These are phyloP conservation scores for Sycophila sp. DNA, from an alignment of 1,140 invertebrate species.

Conservation along the genomic window DNA sequence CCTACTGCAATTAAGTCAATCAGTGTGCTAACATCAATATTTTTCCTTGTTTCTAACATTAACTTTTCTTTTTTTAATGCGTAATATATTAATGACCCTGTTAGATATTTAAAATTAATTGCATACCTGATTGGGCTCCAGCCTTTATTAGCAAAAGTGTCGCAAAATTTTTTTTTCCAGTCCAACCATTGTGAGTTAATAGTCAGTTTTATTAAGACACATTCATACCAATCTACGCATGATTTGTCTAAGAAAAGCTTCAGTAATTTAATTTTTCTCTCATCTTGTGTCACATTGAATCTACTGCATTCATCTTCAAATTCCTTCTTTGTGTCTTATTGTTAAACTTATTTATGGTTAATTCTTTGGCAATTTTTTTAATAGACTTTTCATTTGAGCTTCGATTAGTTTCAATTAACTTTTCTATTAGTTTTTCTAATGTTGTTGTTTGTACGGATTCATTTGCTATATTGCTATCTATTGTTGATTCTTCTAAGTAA, in stretches of 20 bases:
- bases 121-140: constrained; percentile 43
- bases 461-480: background rate
- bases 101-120: constrained; percentile 37
- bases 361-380: constrained; percentile 3
- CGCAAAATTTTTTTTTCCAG: constrained; percentile 44
- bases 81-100: constrained; percentile 40
- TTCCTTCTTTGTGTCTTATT: background rate
- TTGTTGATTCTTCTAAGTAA: background rate
- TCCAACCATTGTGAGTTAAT: constrained; percentile 35
- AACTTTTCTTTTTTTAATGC: constrained; percentile 43
- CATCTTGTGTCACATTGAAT: background rate
- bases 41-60: constrained; percentile 40
- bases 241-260: constrained; percentile 25
- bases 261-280: constrained; percentile 2
- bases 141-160: constrained; percentile 45
- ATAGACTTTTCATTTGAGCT: background rate
- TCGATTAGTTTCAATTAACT: background rate
- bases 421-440: constrained; percentile 2
- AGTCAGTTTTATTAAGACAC: constrained; percentile 32
- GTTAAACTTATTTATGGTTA: background rate
- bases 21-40: constrained; percentile 34
- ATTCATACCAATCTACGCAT: constrained; percentile 41
- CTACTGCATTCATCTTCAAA: constrained; percentile 11
- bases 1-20: constrained; percentile 40
- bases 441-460: background rate